A percentile compares a stretch with the other conserved stretches of the same genome.
phyloP scores from a whole-genome alignment of 1,140 invertebrate species.

The Caenorhabditis elegans region DNA sequence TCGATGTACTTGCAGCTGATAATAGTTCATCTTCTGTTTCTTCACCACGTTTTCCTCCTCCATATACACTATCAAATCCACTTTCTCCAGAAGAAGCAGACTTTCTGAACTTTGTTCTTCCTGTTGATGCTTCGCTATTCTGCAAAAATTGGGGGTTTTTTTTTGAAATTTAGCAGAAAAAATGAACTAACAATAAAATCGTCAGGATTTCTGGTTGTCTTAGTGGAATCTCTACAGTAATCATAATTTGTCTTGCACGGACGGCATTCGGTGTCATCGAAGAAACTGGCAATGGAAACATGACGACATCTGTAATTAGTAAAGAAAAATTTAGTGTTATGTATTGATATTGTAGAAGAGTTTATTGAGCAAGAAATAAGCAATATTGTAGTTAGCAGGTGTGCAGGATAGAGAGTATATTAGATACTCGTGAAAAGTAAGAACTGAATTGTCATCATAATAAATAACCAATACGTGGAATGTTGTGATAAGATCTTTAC shows the following conservation, averaged over 20 bases:
- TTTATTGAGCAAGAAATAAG: no score
- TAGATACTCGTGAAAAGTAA: no score
- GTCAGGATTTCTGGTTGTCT: neutral
- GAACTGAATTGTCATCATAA: no score
- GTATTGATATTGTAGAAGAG: no score
- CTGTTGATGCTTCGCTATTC: neutral
- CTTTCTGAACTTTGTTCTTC: neutral
- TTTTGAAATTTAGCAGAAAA: neutral
- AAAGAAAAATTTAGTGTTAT: neutral
- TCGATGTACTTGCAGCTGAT: neutral
- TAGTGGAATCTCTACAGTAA: conserved; percentile 31
- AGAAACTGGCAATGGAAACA: conserved; percentile 34
- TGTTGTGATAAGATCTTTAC: no score
- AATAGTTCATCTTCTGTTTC: neutral
- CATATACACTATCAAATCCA: neutral
- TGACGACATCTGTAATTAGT: conserved; percentile 33
- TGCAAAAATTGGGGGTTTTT: neutral
- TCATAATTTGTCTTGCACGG: conserved; percentile 37
- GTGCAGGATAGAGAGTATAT: no score
- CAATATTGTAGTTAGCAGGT: no score
- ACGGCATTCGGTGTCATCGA: conserved; percentile 36
- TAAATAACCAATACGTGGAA: no score
- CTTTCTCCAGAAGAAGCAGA: neutral
- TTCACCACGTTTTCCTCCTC: conserved; percentile 3
- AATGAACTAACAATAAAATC: neutral